Evolutionary conservation across 1,140 invertebrate species (phyloP).

Genomic region (Planococcus citri): DNA sequence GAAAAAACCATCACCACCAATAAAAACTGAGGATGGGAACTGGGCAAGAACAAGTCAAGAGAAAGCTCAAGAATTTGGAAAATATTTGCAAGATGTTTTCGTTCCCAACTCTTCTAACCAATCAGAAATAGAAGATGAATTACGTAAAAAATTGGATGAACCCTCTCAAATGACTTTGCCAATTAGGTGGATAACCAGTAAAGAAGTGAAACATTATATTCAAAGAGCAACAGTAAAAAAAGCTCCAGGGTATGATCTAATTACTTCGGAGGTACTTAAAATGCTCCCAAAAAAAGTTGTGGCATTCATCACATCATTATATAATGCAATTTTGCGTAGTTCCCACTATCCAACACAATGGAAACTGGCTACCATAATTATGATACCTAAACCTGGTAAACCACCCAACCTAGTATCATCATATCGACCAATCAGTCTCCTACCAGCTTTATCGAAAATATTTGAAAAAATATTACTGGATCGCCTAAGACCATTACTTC

Average conservation of each 20-base stretch:
- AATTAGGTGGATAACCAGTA: background rate
- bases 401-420: conserved; percentile 28
- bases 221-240: conserved; percentile 18
- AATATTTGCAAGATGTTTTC: background rate
- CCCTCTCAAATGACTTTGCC: background rate
- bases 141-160: background rate
- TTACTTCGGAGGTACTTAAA: conserved; percentile 15
- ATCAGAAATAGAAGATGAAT: background rate
- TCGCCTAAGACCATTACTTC: conserved; percentile 25
- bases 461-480: conserved; percentile 31
- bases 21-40: background rate
- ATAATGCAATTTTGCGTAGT: conserved; percentile 13
- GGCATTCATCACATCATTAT: conserved; percentile 12
- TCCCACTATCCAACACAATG: conserved; percentile 26
- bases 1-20: background rate
- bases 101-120: background rate
- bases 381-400: conserved; percentile 31
- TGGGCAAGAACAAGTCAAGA: no score
- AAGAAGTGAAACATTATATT: conserved; percentile 14
- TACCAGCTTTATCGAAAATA: conserved; percentile 31
- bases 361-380: conserved; percentile 33
- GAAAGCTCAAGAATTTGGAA: no score
- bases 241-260: conserved; percentile 23
- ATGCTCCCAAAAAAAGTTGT: conserved; percentile 20
- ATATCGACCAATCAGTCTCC: conserved; percentile 32